Evolutionary conservation across 2,888 invertebrate genomes (phyloP), one percentile per base, ranked within the genome.

Genomic region (Drosophila fungiperda): DNA sequence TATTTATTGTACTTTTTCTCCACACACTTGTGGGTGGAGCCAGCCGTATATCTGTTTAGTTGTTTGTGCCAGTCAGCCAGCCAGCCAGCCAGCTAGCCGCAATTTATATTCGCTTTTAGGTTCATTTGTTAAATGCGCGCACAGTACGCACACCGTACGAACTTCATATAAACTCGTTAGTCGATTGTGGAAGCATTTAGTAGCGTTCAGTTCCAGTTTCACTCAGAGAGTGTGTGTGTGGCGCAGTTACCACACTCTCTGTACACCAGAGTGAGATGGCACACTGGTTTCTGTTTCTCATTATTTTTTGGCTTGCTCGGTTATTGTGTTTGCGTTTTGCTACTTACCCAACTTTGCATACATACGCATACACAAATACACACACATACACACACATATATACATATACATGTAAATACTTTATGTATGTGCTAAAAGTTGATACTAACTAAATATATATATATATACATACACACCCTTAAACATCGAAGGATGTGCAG

Each of bases 1-100:
- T 36, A 32, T 64, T 58, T 62, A 29, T 48, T 67, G 36, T 35
- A 8, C 40, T 32, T 55, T 36, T 48, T 61, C 45, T 49, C 45
- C 50, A 45, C 68, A 54, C 42, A 53, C 23, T 83, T 82, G 82
- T 79, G 84, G 82, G 82, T 76, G 82, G 82, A 68, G 82, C 82
- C 59, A 12, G 62, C 36, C 53, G 58, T 9, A 55, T 65, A 29
- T 58, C 33, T 52, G 50, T 20, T 15, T 3, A 9, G 26, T 23
- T 61, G 63, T 36, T 32, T 59, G 58, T 45, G 55, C 36, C 50
- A 53, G 26, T 8, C 52, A 52, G 49, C 9, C 49, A 49, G 49
- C 9, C 45, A 23, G 26, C 17, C n/a, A 52, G 50, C 40, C 40
- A 42, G 42, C 20, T 3, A 42, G 53, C 67, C 68, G 65, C 64